Evolutionary conservation across 2,113 vertebrate genomes (phyloP), one percentile per base, ranked within the genome.

Genomic region (Psilopsiagon aymara): DNA sequence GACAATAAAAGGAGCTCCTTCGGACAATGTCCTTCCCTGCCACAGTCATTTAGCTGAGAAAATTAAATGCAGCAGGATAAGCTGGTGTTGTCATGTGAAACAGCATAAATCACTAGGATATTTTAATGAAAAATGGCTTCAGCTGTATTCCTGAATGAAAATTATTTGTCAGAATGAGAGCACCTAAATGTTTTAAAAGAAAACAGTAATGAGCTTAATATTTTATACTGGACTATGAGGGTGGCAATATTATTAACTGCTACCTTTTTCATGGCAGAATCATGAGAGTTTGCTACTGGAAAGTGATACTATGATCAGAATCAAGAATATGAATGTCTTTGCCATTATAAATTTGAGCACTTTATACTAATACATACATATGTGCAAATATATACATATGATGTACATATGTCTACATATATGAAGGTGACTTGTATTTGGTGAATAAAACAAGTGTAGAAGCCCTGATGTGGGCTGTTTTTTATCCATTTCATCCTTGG

Each of bases 111-210:
- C 11, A 66, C 28, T 3, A 73, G 57, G 21, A 23, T 88, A 29
- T 89, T 92, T 86, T 91, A 19, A 71, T 76, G 62, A 92, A 85
- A 95, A 78, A 13, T 75, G 15, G 4, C 19, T 95, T 92, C 62
- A 79, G 21, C 17, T 62, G 11, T 44, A 81, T 78, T 64, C 18
- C 35, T 60, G 76, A 70, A 78, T 88, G 24, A 86, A 93, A 82
- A 19, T 6, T 57, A 18, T 91, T 81, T 82, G 92, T 71, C 76
- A 94, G 76, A 93, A 94, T 68, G 39, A 33, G 82, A 90, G 6
- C 55, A 77, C 43, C 74, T 33, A 59, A 78, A 66, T 49, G 11
- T 79, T 75, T 44, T n/a, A 4, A 28, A n/a, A 47, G 55, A 75
- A 49, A 16, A 43, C 6, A 35, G 28, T 33, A 11, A 31, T n/a